Evolutionary conservation across 2,888 invertebrate genomes (phyloP).

Genomic region (Drosophila subsilvestris): DNA sequence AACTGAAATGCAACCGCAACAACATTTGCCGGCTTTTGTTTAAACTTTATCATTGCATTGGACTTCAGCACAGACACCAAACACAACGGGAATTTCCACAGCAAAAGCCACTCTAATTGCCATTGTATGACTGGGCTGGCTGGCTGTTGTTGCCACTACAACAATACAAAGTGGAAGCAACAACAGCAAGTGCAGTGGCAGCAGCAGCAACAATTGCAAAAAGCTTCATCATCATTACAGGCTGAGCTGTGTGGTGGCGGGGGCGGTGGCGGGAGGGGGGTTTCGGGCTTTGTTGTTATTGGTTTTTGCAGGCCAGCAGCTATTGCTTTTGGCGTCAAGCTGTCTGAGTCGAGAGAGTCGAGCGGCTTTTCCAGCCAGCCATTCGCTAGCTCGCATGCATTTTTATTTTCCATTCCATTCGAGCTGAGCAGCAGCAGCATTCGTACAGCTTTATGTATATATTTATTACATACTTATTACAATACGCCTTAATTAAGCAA

Average conservation of each 20-base stretch:
- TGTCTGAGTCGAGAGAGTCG: slow-evolving; percentile 62
- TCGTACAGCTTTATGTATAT: slow-evolving; percentile 2
- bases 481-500: slow-evolving; percentile 28
- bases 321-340: slow-evolving; percentile 75
- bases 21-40: slow-evolving; percentile 42
- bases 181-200: slow-evolving; percentile 34
- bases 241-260: background rate
- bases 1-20: slow-evolving; percentile 35
- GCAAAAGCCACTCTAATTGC: slow-evolving; percentile 57
- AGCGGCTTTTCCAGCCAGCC: slow-evolving; percentile 67
- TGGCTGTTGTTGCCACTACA: slow-evolving; percentile 20
- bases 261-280: too few species aligned
- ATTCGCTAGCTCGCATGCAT: slow-evolving; percentile 55
- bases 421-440: background rate
- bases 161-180: slow-evolving; percentile 14
- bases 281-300: slow-evolving; percentile 9
- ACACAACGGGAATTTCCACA: slow-evolving; percentile 70
- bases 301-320: slow-evolving; percentile 53
- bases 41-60: slow-evolving; percentile 25
- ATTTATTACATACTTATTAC: too few species aligned
- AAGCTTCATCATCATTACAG: slow-evolving; percentile 50
- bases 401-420: slow-evolving; percentile 53
- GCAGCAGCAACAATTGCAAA: slow-evolving; percentile 40
- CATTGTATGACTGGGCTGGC: slow-evolving; percentile 47
- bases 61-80: too few species aligned